A percentile compares a stretch with the other conserved stretches of the same genome.
phyloP scores from a whole-genome alignment of 2,888 invertebrate species.

The Phrixothrix hirtus region DNA sequence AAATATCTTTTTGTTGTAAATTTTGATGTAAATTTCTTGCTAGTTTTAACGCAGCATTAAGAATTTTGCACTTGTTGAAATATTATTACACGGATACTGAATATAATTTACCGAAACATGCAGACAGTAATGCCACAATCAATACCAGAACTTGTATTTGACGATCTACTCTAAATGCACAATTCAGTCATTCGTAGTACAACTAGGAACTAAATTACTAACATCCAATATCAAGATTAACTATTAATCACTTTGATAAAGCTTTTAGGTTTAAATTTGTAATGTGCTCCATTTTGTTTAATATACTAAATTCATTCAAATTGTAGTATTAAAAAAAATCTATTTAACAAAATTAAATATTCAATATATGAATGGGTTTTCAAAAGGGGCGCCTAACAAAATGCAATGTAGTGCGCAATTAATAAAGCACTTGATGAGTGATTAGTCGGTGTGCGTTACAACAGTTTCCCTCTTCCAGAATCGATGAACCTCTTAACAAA shows the following conservation, averaged over 20 bases:
- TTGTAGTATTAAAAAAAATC: too few species aligned
- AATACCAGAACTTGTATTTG: background rate
- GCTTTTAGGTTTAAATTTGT: too few species aligned
- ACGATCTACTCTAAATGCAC: background rate
- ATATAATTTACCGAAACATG: background rate
- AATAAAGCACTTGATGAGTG: constrained; percentile 31
- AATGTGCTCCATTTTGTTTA: too few species aligned
- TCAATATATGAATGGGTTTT: constrained; percentile 9
- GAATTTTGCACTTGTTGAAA: background rate
- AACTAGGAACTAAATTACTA: background rate
- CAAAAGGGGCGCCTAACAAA: constrained; percentile 5
- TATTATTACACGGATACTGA: background rate
- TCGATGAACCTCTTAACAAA: constrained; percentile 50
- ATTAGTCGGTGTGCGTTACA: constrained; percentile 27
- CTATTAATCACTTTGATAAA: background rate
- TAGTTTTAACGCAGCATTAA: background rate
- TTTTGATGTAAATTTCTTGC: background rate
- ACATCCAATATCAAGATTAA: background rate
- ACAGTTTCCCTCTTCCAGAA: constrained; percentile 34
- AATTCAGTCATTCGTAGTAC: background rate
- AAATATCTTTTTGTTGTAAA: too few species aligned
- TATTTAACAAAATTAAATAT: constrained; percentile 1
- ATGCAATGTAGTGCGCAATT: constrained; percentile 19
- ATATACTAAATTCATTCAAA: too few species aligned
- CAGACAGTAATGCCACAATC: background rate